Evolutionary conservation across 2,888 invertebrate genomes (phyloP).

Genomic region (Copidosoma aretas): DNA sequence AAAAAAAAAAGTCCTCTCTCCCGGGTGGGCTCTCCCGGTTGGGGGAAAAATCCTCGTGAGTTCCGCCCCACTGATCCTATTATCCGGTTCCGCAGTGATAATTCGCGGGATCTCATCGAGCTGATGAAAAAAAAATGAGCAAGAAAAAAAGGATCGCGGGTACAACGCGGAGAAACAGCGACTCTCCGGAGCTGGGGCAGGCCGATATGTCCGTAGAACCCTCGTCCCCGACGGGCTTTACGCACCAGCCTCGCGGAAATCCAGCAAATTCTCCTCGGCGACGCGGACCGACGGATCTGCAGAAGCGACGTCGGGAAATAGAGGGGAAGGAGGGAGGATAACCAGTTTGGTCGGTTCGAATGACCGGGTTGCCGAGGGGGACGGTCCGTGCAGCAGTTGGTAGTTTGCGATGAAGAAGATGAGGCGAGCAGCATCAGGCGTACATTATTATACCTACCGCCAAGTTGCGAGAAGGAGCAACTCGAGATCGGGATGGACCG

Average conservation of each 20-base stretch:
- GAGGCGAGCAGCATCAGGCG: constrained; percentile 25
- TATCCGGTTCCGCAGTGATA: too few relatives aligned
- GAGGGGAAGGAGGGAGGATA: not conserved
- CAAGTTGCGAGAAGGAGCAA: constrained; percentile 33
- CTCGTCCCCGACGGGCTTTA: not conserved
- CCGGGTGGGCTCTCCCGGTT: too few relatives aligned
- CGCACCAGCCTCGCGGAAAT: constrained; percentile 49
- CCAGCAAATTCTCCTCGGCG: constrained; percentile 59
- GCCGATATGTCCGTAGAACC: not conserved
- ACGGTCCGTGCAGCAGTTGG: not conserved
- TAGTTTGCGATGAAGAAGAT: not conserved
- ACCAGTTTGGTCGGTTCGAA: constrained; percentile 60
- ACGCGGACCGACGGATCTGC: too few relatives aligned
- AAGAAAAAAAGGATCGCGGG: too few relatives aligned
- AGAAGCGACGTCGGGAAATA: constrained; percentile 50
- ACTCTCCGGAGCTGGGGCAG: not conserved
- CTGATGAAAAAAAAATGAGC: too few relatives aligned
- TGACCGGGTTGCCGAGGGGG: constrained; percentile 33
- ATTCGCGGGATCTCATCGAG: too few relatives aligned
- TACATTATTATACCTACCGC: constrained; percentile 19
- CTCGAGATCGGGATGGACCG: not conserved
- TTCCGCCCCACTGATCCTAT: too few relatives aligned
- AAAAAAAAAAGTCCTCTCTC: too few relatives aligned
- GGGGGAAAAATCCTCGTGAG: too few relatives aligned
- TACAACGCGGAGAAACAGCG: not conserved